Evolutionary conservation across 2,888 invertebrate species (phyloP), one percentile per base, ranked within the genome.

Genomic region (Nephrotoma guestfalica): DNA sequence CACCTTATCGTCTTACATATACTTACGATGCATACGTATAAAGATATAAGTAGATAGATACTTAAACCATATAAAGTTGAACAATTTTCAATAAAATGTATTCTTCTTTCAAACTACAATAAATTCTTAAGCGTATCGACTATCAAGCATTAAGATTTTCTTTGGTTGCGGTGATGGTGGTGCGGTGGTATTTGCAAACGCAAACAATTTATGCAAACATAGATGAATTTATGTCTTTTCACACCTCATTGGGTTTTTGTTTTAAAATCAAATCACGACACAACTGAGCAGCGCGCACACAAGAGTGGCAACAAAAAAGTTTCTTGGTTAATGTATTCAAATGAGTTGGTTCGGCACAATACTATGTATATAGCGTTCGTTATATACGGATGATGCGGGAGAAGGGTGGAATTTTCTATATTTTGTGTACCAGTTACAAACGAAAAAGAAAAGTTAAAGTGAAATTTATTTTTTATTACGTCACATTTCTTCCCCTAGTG

Each of bases 191-290:
- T 71, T 13, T 18, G 71, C n/a, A 51, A 51, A 51, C 9, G 13
- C 47, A 11, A 18, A 7, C 9, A 71, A 30, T 30, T 71, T 71
- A 71, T 71, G 71, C 71, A 71, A 71, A 71, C 71, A 84, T 84
- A 84, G 84, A 41, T 84, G 84, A 84, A 84, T 84, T 84, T 84
- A 84, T 84, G 84, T 84, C 41, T 71, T 84, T 84, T 84, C 41
- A 84, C 84, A 41, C 84, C 42, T 84, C 84, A 42, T 84, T 84
- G 84, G 41, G 6, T 84, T 84, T 84, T 84, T 83, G 41, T 84
- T 84, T 84, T 84, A 30, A 71, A 71, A 71, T 71, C 71, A 71
- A 71, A 71, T 71, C 71, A 71, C 30, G 30, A 30, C 11, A 30
- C 51, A 30, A 57, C 18, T 9, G 9, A 71, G 71, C 30, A 71